A percentile compares a stretch with the other conserved stretches of the same genome.
Evolutionary conservation across 2,888 invertebrate genomes (phyloP).

Genomic region (Eumacrocentrus americanus): DNA sequence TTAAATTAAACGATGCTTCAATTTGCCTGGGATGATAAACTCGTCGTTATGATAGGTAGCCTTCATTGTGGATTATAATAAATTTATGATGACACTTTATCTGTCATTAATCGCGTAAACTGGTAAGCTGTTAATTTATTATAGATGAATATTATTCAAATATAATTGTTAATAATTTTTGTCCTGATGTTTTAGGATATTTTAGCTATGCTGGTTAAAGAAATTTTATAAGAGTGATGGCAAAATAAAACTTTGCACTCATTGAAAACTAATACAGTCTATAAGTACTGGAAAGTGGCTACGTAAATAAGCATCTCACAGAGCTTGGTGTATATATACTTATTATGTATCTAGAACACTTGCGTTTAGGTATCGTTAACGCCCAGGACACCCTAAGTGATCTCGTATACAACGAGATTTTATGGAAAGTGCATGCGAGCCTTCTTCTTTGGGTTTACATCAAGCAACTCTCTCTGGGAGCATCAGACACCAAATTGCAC

Average conservation of each 20-base stretch:
- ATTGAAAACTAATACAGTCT: not conserved
- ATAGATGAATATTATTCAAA: too few species aligned
- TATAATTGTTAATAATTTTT: too few species aligned
- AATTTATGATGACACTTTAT: too few species aligned
- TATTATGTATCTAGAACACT: constrained; percentile 26
- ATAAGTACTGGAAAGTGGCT: constrained; percentile 14
- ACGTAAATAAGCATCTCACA: constrained; percentile 18
- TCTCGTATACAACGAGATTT: constrained; percentile 60
- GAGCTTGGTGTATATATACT: constrained; percentile 28
- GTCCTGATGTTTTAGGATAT: too few species aligned
- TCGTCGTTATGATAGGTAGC: too few species aligned
- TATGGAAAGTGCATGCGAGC: constrained; percentile 60
- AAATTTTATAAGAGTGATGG: not conserved
- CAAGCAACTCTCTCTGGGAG: constrained; percentile 2
- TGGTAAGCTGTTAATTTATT: too few species aligned
- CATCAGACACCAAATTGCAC: not conserved
- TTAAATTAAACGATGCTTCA: too few species aligned
- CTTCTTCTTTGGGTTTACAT: constrained; percentile 34
- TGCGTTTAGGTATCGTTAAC: constrained; percentile 42
- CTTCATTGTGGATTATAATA: too few species aligned
- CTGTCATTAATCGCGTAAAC: too few species aligned
- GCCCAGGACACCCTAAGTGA: constrained; percentile 56
- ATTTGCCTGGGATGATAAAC: too few species aligned
- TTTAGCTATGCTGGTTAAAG: too few species aligned
- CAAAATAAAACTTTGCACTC: constrained; percentile 11